Evolutionary conservation across 1,140 invertebrate species (phyloP), one percentile per base, ranked within the genome.

Genomic region (Caerostris extrusa): DNA sequence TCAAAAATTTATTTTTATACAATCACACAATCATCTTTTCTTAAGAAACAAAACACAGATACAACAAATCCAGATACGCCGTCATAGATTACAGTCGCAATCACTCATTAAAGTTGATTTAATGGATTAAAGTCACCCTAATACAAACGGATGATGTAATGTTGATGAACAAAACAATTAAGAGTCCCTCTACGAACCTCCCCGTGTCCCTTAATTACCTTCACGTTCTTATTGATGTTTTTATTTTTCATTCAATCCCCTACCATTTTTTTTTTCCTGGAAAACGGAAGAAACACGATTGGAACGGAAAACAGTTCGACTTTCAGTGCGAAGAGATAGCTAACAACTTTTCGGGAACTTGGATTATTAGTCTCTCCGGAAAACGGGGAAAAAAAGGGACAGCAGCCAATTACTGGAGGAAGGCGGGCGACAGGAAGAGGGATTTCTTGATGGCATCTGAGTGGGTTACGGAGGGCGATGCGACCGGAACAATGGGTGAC

Each of bases 111-210:
- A 34, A 34, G 34, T 34, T 34, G 34, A 34, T 34, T 34, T 34
- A 34, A 34, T 2, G 34, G 34, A 34, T 34, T 34, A 34, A 2
- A 34, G 34, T 1, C 34, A 34, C 34, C 34, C 34, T 34, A 34
- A 34, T 2, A 34, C 34, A 34, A 34, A 34, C 2, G 34, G 34
- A 34, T 34, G 34, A 60, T 56, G 56, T 69, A 58, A 60, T 91
- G 89, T 91, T 91, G 89, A 91, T 91, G 56, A 91, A 91, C 89
- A 82, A 91, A 91, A 91, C 89, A 91, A 91, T 82, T 91, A 91
- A n/a, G 71, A 60, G 71, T 53, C 7, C 56, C 56, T 50, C n/a
- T 53, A 19, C 56, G 7, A 64, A 56, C 67, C 71, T 82, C 12
- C 34, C 56, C 53, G 19, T 87, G 19, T 50, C 71, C 60, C 57